Evolutionary conservation across 1,140 invertebrate genomes (phyloP).

Genomic region (Condylostylus longicornis): DNA sequence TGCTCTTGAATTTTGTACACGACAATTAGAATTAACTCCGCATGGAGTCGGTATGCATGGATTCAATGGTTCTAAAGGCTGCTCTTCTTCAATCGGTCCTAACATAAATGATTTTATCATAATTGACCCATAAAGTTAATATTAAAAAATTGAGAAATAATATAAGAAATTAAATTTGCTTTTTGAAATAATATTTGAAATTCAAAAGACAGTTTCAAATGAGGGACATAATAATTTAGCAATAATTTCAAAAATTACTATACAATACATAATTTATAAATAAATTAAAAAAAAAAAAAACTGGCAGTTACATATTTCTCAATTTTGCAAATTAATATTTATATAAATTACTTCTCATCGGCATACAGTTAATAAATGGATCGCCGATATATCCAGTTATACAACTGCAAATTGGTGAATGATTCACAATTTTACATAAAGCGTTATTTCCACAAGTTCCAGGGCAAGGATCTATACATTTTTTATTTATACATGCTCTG

Average conservation of each 20-base stretch:
- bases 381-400: conserved; percentile 57
- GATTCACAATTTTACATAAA: conserved; percentile 65
- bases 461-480: conserved; percentile 62
- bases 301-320: background rate
- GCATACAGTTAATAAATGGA: conserved; percentile 46
- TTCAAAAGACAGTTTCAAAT: too few relatives aligned
- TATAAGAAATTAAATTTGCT: too few relatives aligned
- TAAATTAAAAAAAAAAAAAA: too few relatives aligned
- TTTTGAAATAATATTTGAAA: too few relatives aligned
- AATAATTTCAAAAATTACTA: too few relatives aligned
- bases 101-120: too few relatives aligned
- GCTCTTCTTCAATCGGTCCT: too few relatives aligned
- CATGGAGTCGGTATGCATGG: conserved; percentile 50
- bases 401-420: conserved; percentile 69
- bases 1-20: conserved; percentile 38
- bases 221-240: too few relatives aligned
- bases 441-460: conserved; percentile 73
- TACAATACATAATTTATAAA: too few relatives aligned
- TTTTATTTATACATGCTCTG: conserved; percentile 59
- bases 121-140: too few relatives aligned
- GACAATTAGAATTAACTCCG: conserved; percentile 49
- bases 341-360: conserved; percentile 27
- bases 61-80: conserved; percentile 26
- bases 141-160: too few relatives aligned
- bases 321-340: background rate